Evolutionary conservation across 2,888 invertebrate species (phyloP).

Genomic region (Piscicola geometra): DNA sequence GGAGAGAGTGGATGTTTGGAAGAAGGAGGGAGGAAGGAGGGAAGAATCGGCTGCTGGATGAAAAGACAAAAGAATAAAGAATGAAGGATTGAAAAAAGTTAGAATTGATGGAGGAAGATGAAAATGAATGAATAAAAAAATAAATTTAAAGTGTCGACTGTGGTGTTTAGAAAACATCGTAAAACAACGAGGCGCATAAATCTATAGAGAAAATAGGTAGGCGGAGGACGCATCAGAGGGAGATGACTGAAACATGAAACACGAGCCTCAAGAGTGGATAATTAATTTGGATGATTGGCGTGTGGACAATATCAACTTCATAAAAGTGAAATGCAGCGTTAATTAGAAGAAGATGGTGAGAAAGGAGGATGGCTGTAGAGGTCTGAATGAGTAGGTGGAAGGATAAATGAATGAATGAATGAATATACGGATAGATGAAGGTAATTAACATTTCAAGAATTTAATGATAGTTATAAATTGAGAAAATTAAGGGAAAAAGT

Average conservation of each 20-base stretch:
- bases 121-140: background rate
- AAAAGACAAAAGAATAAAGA: background rate
- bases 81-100: background rate
- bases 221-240: background rate
- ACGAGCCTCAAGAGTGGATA: background rate
- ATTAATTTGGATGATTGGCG: background rate
- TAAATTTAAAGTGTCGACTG: too few species aligned
- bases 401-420: too few species aligned
- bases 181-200: background rate
- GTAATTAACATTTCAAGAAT: too few species aligned
- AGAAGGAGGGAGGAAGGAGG: background rate
- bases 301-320: constrained; percentile 7
- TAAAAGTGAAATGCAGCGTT: constrained; percentile 1
- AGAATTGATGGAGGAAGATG: background rate
- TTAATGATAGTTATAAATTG: too few species aligned
- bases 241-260: background rate
- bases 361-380: background rate
- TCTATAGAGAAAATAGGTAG: background rate
- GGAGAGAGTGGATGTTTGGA: too few species aligned
- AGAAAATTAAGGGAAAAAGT: too few species aligned
- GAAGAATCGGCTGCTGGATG: background rate
- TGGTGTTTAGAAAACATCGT: background rate
- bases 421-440: too few species aligned
- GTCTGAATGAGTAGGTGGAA: background rate
- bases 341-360: background rate